phyloP scores from a whole-genome alignment of 2,888 invertebrate genomes.

The Selenia dentaria region DNA sequence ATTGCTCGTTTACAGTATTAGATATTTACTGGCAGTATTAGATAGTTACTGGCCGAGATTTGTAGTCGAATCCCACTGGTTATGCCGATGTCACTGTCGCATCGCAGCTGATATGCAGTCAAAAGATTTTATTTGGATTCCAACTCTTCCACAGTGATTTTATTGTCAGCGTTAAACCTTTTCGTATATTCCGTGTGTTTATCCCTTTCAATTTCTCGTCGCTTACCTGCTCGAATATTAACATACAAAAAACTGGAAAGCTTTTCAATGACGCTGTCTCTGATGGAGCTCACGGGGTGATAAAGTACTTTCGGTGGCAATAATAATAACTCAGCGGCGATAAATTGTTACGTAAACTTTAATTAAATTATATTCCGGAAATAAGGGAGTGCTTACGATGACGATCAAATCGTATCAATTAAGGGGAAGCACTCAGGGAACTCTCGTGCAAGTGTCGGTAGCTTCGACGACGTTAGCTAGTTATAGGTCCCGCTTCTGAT shows the following conservation, averaged over 20 bases:
- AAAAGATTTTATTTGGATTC: constrained; percentile 45
- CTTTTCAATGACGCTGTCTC: constrained; percentile 6
- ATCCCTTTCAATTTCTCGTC: constrained; percentile 37
- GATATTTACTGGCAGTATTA: too few relatives aligned
- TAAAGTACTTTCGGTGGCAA: constrained; percentile 16
- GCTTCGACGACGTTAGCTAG: constrained; percentile 58
- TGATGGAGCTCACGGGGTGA: constrained; percentile 9
- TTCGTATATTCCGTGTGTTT: constrained; percentile 51
- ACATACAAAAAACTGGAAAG: constrained; percentile 18
- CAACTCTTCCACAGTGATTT: constrained; percentile 41
- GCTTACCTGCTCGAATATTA: constrained; percentile 34
- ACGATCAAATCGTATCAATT: constrained; percentile 80
- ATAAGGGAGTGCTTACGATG: constrained; percentile 62
- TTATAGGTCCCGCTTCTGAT: constrained; percentile 73
- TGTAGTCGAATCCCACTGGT: constrained; percentile 49
- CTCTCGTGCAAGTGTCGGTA: constrained; percentile 56
- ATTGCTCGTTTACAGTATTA: too few relatives aligned
- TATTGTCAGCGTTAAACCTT: constrained; percentile 52
- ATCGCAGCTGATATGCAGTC: constrained; percentile 40
- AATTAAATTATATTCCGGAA: constrained; percentile 59
- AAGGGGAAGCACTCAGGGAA: constrained; percentile 68
- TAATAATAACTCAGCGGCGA: constrained; percentile 36
- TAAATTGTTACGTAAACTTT: constrained; percentile 55
- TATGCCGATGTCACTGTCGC: constrained; percentile 40
- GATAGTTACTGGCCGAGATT: constrained; percentile 73